A percentile compares a stretch with the other conserved stretches of the same genome.
Evolutionary conservation across 1,140 invertebrate species (phyloP).

Genomic region (Cotesia vestalis): DNA sequence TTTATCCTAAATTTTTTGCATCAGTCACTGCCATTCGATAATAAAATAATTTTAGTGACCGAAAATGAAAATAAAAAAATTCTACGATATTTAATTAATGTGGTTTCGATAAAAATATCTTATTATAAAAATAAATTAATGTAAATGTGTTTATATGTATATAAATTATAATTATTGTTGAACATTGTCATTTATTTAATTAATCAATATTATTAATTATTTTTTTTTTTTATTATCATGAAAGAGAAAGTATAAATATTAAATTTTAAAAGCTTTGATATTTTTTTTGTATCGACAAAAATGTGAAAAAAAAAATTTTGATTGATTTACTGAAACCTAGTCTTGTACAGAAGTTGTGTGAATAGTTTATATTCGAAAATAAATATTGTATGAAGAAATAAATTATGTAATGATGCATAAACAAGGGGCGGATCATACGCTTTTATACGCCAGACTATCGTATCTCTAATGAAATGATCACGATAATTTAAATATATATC

Average conservation of each 20-base stretch:
- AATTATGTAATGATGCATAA: constrained; percentile 18
- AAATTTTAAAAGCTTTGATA: constrained; percentile 5
- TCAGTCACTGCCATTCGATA: constrained; percentile 11
- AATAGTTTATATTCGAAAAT: constrained; percentile 49
- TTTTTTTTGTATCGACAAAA: not conserved
- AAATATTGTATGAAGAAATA: constrained; percentile 32
- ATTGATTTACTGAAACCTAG: constrained; percentile 60
- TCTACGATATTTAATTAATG: not conserved
- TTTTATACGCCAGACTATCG: constrained; percentile 29
- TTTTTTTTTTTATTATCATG: constrained; percentile 42
- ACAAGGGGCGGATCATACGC: constrained; percentile 28
- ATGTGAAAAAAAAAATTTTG: constrained; percentile 46
- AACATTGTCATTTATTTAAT: constrained; percentile 38
- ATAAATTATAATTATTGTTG: constrained; percentile 62
- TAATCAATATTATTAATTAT: constrained; percentile 36
- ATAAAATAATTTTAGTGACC: constrained; percentile 4
- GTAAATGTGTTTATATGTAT: constrained; percentile 66
- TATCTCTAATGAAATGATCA: constrained; percentile 1
- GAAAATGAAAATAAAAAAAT: not conserved
- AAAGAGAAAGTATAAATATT: constrained; percentile 29
- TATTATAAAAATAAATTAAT: constrained; percentile 44
- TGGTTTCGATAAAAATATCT: not conserved
- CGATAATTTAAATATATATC: not conserved
- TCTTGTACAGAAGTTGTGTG: constrained; percentile 61
- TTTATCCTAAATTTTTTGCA: not conserved